These are phyloP conservation scores for Colius striatus DNA, from an alignment of 2,113 vertebrate genomes.

Conservation along the genomic window DNA sequence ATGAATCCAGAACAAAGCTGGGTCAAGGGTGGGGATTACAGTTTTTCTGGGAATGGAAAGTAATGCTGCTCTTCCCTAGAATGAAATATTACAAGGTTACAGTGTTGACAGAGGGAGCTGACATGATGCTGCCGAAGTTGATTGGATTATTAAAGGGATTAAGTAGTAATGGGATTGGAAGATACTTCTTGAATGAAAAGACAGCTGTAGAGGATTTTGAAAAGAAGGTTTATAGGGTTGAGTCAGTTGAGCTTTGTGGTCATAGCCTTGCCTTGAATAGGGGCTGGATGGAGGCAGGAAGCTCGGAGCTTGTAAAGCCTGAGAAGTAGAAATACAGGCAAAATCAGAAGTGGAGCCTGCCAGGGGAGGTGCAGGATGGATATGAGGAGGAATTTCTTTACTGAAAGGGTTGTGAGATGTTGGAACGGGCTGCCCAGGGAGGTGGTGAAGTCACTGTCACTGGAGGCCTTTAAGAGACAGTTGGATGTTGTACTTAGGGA, in stretches of 20 bases:
- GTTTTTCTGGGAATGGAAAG: not conserved
- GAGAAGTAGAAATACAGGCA: not conserved
- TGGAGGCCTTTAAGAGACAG: no score
- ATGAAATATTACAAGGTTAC: constrained; percentile 49
- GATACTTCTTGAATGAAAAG: constrained; percentile 56
- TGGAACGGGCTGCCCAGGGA: no score
- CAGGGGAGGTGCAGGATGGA: no score
- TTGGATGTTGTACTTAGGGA: no score
- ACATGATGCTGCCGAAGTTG: constrained; percentile 64
- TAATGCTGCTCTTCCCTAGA: not conserved
- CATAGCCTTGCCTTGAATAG: not conserved
- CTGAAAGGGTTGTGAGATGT: no score
- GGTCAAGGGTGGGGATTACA: not conserved
- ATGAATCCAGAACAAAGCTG: not conserved
- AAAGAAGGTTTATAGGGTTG: constrained; percentile 25
- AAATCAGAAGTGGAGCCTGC: not conserved
- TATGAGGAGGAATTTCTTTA: no score
- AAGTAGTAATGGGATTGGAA: constrained; percentile 73
- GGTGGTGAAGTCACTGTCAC: no score
- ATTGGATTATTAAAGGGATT: constrained; percentile 76
- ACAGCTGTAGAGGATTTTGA: constrained; percentile 44
- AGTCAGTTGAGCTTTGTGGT: constrained; percentile 5
- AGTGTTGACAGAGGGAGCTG: constrained; percentile 56
- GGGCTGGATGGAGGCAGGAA: not conserved
- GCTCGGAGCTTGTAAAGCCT: not conserved